A percentile compares a stretch with the other conserved stretches of the same genome.
Evolutionary conservation across 53 echinoderm and acorn worm species (phyloP).

Genomic region (Echinometra lucunter): DNA sequence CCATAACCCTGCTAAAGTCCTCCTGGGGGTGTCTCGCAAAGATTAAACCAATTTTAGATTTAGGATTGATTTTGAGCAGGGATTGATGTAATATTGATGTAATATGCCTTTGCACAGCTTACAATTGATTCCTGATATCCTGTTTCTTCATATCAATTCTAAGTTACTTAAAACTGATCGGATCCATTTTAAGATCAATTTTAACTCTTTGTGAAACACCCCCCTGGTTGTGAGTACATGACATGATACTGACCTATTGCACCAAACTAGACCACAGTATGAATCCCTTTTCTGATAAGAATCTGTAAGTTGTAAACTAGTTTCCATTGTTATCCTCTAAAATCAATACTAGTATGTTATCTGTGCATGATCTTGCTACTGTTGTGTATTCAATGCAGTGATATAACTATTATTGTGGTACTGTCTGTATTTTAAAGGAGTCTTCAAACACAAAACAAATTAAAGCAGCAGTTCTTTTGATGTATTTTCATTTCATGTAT

Average conservation of each 20-base stretch:
- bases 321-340: background rate
- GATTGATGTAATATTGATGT: too few species aligned
- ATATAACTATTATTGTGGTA: background rate
- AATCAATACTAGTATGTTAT: constrained; percentile 17
- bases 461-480: background rate
- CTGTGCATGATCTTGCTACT: background rate
- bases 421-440: background rate
- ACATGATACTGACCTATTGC: background rate
- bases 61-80: too few species aligned
- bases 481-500: background rate
- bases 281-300: background rate
- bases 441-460: background rate
- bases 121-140: too few species aligned
- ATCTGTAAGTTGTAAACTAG: background rate
- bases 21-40: too few species aligned
- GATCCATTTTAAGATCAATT: too few species aligned
- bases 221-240: background rate
- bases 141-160: too few species aligned
- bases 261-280: background rate
- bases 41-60: too few species aligned
- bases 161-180: too few species aligned
- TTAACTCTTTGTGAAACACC: background rate
- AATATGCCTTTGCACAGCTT: too few species aligned
- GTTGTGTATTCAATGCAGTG: background rate
- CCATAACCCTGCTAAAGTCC: too few species aligned